These are phyloP conservation scores for Drosophila nigromelanica DNA, from an alignment of 1,140 invertebrate genomes.

Conservation along the genomic window DNA sequence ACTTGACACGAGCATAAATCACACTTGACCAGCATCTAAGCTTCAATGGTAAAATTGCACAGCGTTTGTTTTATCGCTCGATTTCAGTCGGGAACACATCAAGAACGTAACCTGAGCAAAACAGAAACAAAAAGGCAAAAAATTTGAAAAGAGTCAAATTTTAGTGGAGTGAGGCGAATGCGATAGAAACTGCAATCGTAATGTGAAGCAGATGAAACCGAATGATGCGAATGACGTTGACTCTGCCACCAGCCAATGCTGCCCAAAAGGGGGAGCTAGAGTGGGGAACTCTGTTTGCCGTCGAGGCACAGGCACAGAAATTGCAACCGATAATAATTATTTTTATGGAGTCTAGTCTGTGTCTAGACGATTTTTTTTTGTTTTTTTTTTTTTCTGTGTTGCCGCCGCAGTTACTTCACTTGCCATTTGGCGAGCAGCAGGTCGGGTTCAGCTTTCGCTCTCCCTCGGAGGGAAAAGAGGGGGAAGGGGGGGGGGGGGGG, in stretches of 20 bases:
- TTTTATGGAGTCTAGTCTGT: conserved; percentile 84
- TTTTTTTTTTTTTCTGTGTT: conserved; percentile 33
- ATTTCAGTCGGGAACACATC: background rate
- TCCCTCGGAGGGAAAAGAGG: background rate
- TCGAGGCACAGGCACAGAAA: conserved; percentile 67
- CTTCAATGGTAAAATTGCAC: background rate
- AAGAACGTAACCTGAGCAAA: conserved; percentile 1
- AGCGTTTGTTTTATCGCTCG: background rate
- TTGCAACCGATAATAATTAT: conserved; percentile 84
- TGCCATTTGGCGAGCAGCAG: conserved; percentile 58
- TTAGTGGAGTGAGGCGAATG: background rate
- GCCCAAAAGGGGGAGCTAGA: background rate
- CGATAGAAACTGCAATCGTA: conserved; percentile 49
- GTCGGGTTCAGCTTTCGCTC: conserved; percentile 33
- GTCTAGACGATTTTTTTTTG: conserved; percentile 83
- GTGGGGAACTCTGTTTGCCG: background rate
- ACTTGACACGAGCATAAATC: background rate
- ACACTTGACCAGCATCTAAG: background rate
- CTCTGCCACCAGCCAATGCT: conserved; percentile 24
- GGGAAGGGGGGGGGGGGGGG: background rate
- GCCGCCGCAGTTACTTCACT: conserved; percentile 58
- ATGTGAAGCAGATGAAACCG: conserved; percentile 73
- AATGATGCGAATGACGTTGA: conserved; percentile 47
- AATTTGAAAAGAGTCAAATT: conserved; percentile 4
- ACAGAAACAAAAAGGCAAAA: background rate